Evolutionary conservation across 2,113 vertebrate genomes (phyloP), one percentile per base, ranked within the genome.

Genomic region (Mesembrinibis cayennensis): DNA sequence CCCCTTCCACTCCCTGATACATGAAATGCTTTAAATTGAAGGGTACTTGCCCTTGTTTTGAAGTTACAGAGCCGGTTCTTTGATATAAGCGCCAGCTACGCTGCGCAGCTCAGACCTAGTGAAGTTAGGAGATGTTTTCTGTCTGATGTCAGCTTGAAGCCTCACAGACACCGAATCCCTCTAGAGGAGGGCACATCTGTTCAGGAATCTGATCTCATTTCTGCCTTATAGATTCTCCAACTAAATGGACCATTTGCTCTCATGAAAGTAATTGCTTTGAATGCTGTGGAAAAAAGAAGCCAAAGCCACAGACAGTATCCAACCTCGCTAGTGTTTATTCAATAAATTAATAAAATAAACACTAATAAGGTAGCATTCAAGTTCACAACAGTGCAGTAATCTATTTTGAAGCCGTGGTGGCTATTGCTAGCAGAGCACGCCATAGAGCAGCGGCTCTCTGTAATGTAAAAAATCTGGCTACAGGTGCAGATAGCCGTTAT

Each of bases 121-220:
- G 40, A 78, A 93, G 88, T 77, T 77, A 62, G 59, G 81, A 82
- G 79, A 32, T 36, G 55, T 80, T 78, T 92, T 81, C 72, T 95
- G 82, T 19, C 82, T 93, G 50, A 52, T 95, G 92, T 95, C 89
- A 79, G 86, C 82, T 71, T 90, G 95, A 82, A 85, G 82, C 59
- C 59, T 91, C 6, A 0, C 90, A 95, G 82, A 82, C 59, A 30
- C 30, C 0, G 44, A 97, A 89, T 97, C 90, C 81, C 96, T 93
- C 89, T 87, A 93, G 95, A 96, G 93, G 32, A 92, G 91, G 91
- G 53, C 95, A 94, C 95, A 97, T 94, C 97, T 96, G 97, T 84
- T 94, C 69, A 80, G 95, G 89, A 96, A 95, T 96, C 94, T 80
- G 77, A 97, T 92, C 97, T 96, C 94, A 89, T 97, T 97, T 96